Evolutionary conservation across 2,113 vertebrate species (phyloP).

Genomic region (Romanogobio albipinnatus): DNA sequence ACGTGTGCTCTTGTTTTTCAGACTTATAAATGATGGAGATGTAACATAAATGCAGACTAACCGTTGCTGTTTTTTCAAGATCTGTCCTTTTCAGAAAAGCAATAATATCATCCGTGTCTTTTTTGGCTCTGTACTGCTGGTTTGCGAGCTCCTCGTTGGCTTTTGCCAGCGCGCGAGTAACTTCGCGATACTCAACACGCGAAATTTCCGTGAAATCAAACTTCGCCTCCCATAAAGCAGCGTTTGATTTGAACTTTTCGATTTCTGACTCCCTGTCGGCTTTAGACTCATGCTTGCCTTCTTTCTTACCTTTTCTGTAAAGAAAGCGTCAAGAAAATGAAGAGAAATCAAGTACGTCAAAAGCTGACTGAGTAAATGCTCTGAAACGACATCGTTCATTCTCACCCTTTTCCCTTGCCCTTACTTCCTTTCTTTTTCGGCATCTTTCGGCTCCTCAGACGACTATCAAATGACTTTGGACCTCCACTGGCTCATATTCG

Average conservation of each 20-base stretch:
- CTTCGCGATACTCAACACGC: conserved; percentile 74
- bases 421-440: conserved; percentile 72
- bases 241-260: conserved; percentile 77
- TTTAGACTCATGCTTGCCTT: conserved; percentile 66
- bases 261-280: conserved; percentile 69
- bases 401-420: conserved; percentile 65
- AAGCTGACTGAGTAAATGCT: neutral
- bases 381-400: neutral
- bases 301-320: conserved; percentile 71
- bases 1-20: neutral
- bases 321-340: neutral
- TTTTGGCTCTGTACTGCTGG: conserved; percentile 77
- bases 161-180: conserved; percentile 70
- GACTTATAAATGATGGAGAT: neutral
- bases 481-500: neutral
- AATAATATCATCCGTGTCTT: conserved; percentile 72
- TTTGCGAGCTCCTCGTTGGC: conserved; percentile 78
- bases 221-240: conserved; percentile 81
- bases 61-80: conserved; percentile 77
- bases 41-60: conserved; percentile 49
- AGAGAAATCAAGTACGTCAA: neutral
- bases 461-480: neutral
- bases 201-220: conserved; percentile 76
- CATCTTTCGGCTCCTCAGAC: conserved; percentile 61
- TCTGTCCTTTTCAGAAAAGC: conserved; percentile 72